Conservation (phyloP, 2,797 vertebrate genomes). For the Parambassis ranga region DNA sequence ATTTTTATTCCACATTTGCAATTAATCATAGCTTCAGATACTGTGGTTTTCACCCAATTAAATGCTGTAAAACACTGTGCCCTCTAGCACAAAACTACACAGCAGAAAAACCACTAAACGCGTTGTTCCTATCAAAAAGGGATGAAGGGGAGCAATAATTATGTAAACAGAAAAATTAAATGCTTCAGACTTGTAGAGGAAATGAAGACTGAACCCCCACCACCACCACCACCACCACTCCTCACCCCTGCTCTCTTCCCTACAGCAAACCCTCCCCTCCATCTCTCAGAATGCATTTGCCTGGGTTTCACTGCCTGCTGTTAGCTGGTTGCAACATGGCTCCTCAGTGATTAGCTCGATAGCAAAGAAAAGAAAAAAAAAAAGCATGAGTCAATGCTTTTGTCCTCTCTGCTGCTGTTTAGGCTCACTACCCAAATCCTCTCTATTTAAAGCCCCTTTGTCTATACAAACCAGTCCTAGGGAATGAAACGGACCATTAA, state of each 20-base stretch:
- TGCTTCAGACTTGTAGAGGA: constrained; percentile 54
- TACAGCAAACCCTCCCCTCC: not conserved
- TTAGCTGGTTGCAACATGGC: constrained; percentile 42
- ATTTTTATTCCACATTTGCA: constrained; percentile 45
- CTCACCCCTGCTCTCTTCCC: not conserved
- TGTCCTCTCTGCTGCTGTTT: constrained; percentile 61
- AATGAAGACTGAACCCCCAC: constrained; percentile 34
- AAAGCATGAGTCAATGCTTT: constrained; percentile 52
- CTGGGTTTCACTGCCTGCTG: constrained; percentile 16
- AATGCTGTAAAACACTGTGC: constrained; percentile 57
- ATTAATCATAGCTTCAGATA: constrained; percentile 67
- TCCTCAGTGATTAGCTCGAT: constrained; percentile 60
- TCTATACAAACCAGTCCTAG: constrained; percentile 54
- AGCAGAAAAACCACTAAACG: constrained; percentile 41
- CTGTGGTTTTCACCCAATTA: constrained; percentile 63
- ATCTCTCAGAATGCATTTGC: constrained; percentile 43
- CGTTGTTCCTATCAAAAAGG: constrained; percentile 54
- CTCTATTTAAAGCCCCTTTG: constrained; percentile 64
- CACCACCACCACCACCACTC: not conserved
- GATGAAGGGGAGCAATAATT: constrained; percentile 64
- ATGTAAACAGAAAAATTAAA: constrained; percentile 71
- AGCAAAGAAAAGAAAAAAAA: constrained; percentile 53
- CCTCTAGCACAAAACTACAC: constrained; percentile 45
- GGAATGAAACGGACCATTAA: constrained; percentile 73
- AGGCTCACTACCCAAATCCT: constrained; percentile 59